These are phyloP conservation scores for Auanema freiburgensis DNA, from an alignment of 2,888 invertebrate genomes.

Conservation along the genomic window DNA sequence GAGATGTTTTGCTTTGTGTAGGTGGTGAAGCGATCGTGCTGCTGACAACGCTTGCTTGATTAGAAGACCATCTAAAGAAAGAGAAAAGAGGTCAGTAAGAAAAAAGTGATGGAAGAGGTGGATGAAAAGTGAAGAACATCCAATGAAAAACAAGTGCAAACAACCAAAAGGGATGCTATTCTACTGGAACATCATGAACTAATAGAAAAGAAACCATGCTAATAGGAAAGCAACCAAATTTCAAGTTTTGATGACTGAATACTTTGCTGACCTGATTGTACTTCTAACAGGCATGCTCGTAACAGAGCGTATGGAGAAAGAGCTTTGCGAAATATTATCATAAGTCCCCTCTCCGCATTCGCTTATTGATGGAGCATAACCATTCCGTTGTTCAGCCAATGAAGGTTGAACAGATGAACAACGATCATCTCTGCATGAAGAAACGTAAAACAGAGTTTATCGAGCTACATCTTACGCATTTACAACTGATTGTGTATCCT, in stretches of 20 bases:
- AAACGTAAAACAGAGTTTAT: background rate
- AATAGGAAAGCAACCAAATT: background rate
- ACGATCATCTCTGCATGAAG: constrained; percentile 39
- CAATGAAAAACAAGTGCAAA: background rate
- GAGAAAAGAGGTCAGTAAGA: constrained; percentile 4
- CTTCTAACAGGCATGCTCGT: constrained; percentile 37
- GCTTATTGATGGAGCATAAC: constrained; percentile 39
- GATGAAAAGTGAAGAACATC: constrained; percentile 7
- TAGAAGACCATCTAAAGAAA: constrained; percentile 19
- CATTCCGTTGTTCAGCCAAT: constrained; percentile 19
- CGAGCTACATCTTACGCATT: background rate
- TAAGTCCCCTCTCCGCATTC: constrained; percentile 46
- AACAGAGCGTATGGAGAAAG: constrained; percentile 53
- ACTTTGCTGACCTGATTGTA: constrained; percentile 25
- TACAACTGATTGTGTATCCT: constrained; percentile 37
- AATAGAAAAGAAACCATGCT: background rate
- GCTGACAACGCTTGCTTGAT: constrained; percentile 10
- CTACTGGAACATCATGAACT: constrained; percentile 4
- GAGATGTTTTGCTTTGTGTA: background rate
- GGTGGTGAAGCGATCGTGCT: background rate
- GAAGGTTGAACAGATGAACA: constrained; percentile 38
- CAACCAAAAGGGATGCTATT: background rate
- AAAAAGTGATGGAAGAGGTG: background rate
- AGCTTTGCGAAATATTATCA: constrained; percentile 55
- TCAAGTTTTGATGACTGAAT: constrained; percentile 7